Conservation (phyloP, 2,113 vertebrate species). For the Trematocara variabile region DNA sequence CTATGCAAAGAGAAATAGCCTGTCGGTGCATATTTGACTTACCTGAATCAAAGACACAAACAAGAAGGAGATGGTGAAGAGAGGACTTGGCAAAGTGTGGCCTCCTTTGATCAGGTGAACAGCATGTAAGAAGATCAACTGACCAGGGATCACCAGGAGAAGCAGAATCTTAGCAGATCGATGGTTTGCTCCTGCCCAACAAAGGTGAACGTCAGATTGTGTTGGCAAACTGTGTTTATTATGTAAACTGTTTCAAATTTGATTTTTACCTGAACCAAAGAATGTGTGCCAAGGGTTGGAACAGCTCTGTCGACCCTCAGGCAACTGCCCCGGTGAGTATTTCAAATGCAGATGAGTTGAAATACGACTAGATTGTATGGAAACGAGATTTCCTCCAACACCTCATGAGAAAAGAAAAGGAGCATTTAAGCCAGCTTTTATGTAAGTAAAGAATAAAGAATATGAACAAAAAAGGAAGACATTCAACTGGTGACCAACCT, state of each 20-base stretch:
- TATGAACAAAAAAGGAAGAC: neutral
- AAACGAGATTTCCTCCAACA: constrained; percentile 92
- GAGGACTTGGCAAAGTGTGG: constrained; percentile 65
- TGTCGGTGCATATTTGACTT: neutral
- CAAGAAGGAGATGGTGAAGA: constrained; percentile 82
- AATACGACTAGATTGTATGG: constrained; percentile 92
- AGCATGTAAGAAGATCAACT: constrained; percentile 82
- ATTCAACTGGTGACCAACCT: neutral
- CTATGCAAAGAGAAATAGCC: neutral
- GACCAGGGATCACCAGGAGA: constrained; percentile 84
- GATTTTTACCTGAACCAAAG: constrained; percentile 81
- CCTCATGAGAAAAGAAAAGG: constrained; percentile 55
- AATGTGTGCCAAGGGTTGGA: constrained; percentile 81
- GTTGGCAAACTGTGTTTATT: neutral
- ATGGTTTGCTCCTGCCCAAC: constrained; percentile 78
- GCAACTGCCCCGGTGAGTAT: constrained; percentile 79
- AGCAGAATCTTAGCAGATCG: constrained; percentile 86
- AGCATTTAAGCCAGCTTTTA: neutral
- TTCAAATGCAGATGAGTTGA: constrained; percentile 89
- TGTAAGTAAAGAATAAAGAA: neutral
- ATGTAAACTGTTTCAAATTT: neutral
- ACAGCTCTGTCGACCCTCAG: constrained; percentile 76
- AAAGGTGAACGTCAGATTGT: neutral
- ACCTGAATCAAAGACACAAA: constrained; percentile 85
- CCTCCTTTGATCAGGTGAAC: constrained; percentile 83